These are phyloP conservation scores for Chrysomallon squamiferum DNA, from an alignment of 1,140 invertebrate genomes.

Conservation along the genomic window DNA sequence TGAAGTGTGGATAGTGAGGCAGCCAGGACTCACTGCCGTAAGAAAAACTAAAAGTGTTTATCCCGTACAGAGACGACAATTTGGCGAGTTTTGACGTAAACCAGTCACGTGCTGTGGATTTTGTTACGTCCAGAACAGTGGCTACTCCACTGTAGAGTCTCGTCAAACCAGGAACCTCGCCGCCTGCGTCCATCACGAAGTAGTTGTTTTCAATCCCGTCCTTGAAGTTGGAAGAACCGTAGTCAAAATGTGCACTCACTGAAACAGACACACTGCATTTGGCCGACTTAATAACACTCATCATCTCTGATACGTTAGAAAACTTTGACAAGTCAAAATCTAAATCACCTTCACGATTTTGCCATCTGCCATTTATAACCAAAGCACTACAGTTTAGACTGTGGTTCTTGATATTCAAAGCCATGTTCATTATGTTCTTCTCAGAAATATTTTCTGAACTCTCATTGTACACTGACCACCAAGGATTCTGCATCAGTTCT, in stretches of 20 bases:
- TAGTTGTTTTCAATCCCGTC: conserved; percentile 31
- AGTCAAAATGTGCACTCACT: conserved; percentile 90
- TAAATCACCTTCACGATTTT: conserved; percentile 83
- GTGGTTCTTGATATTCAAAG: conserved; percentile 65
- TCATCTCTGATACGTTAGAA: conserved; percentile 71
- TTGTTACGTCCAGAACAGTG: conserved; percentile 53
- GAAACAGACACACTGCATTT: conserved; percentile 79
- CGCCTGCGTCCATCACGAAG: conserved; percentile 59
- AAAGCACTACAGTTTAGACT: conserved; percentile 70
- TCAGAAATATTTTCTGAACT: conserved; percentile 18
- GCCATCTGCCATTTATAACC: conserved; percentile 92
- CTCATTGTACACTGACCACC: conserved; percentile 34
- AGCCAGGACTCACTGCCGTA: conserved; percentile 87
- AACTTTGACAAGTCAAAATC: conserved; percentile 77
- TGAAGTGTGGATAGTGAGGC: conserved; percentile 66
- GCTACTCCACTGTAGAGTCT: conserved; percentile 82
- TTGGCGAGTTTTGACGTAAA: conserved; percentile 70
- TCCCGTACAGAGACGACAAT: conserved; percentile 70
- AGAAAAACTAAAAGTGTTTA: conserved; percentile 90
- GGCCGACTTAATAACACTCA: conserved; percentile 32
- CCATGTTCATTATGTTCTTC: conserved; percentile 15
- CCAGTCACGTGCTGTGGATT: conserved; percentile 70
- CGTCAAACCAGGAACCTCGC: conserved; percentile 67
- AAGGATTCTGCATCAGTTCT: conserved; percentile 18
- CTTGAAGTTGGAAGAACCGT: conserved; percentile 71